Conservation (phyloP, 2,113 vertebrate species). For the Pandion haliaetus region DNA sequence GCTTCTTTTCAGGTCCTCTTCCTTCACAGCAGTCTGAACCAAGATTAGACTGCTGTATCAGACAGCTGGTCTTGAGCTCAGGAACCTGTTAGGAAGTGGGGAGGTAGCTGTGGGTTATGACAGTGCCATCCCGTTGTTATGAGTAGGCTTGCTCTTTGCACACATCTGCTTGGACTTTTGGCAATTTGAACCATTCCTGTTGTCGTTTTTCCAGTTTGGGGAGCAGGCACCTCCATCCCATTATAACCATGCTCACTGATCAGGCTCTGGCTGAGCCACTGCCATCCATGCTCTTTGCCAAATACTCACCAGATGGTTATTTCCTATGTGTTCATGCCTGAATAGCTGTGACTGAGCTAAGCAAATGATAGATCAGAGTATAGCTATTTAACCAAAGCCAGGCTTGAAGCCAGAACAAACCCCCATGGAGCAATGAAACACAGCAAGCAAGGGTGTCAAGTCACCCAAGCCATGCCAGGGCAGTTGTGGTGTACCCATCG, state of each 20-base stretch:
- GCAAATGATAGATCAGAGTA: background rate
- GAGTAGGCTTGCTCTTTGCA: background rate
- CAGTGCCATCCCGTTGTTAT: background rate
- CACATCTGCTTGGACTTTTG: background rate
- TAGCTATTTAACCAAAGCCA: background rate
- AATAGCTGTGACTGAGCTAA: background rate
- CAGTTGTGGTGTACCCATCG: background rate
- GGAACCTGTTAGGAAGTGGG: background rate
- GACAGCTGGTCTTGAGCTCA: background rate
- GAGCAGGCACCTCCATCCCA: background rate
- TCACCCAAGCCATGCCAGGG: background rate
- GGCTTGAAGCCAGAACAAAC: background rate
- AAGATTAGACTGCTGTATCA: background rate
- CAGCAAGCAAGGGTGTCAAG: background rate
- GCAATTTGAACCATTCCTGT: background rate
- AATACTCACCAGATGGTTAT: background rate
- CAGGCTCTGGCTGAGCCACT: background rate
- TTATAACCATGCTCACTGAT: background rate
- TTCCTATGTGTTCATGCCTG: background rate
- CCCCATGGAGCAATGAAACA: background rate
- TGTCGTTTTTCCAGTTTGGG: background rate
- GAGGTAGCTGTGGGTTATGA: background rate
- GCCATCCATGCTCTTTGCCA: background rate
- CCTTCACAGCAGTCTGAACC: background rate
- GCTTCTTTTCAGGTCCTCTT: background rate